Evolutionary conservation across 37 sponge, comb jelly and placozoan genomes (phyloP), one percentile per base, ranked within the genome.

Genomic region (Dysidea cf. avara): DNA sequence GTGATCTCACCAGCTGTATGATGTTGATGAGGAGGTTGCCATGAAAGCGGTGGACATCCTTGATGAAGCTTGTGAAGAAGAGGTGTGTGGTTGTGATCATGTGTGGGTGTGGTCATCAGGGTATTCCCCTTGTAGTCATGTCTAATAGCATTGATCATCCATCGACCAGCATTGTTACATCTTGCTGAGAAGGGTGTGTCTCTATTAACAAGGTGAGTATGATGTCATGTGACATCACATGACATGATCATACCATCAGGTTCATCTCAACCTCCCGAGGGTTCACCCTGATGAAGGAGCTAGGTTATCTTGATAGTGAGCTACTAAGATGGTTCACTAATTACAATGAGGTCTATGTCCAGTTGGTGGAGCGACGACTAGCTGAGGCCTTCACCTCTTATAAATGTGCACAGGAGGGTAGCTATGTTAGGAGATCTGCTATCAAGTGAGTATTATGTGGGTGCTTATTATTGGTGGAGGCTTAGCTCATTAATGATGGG

Each of bases 21-120:
- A 92, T 38, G 26, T 61, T 48, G 81, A 87, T 34, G 74, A 73
- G 49, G 67, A 77, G 22, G 77, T 92, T 7, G 85, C 77, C 4
- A 40, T 74, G 34, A 85, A 87, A 35, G 88, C 93, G 14, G 54
- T 87, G 22, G 89, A 92, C 61, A 83, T 94, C 29, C 48, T 90
- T n/a, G 91, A 90, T 70, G 95, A 94, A 58, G 95, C 87, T 12
- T 94, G 95, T 56, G 92, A 94, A 57, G 89, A 87, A 36, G 85
- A 87, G 74, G 89, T 88, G 2, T 40, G 79, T 18, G 39, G 48
- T 5, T 20, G 29, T 29, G 53, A 43, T 5, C 32, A 61, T 5
- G 52, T 18, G 16, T 18, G 17, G 52, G 16, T 18, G 52, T 18
- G 52, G 52, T 17, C 17, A 18, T 13, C 17, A 18, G 52, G 13